Percentiles rank a stretch among this genome's conserved stretches.
Evolutionary conservation across 2,888 invertebrate genomes (phyloP).

Genomic region (Tiliacea aurago): DNA sequence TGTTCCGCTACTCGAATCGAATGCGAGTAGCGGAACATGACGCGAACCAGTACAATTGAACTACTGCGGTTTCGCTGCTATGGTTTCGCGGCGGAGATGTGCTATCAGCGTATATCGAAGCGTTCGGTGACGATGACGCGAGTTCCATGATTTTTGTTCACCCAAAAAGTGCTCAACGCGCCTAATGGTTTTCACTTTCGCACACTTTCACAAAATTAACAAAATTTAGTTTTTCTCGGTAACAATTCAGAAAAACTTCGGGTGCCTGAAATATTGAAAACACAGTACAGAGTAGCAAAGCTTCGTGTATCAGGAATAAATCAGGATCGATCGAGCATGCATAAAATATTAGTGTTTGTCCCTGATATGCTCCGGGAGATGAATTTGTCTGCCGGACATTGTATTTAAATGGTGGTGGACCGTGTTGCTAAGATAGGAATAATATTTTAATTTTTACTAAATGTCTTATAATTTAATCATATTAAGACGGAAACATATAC

Average conservation of each 20-base stretch:
- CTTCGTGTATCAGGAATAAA: conserved; percentile 54
- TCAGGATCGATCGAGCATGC: conserved; percentile 63
- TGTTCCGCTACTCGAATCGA: no score
- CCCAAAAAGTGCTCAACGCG: no score
- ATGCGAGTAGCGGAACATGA: no score
- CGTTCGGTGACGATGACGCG: no score
- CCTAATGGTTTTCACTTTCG: no score
- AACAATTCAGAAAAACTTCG: background rate
- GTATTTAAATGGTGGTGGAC: conserved; percentile 25
- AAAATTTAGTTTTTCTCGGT: background rate
- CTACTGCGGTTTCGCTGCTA: no score
- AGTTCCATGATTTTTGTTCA: no score
- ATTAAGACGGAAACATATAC: no score
- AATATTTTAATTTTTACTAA: background rate
- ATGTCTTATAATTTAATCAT: background rate
- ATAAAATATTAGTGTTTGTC: conserved; percentile 72
- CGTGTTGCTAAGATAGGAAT: conserved; percentile 11
- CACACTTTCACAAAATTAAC: no score
- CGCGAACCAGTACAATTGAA: no score
- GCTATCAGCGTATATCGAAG: no score
- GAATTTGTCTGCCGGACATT: conserved; percentile 57
- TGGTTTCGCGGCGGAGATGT: no score
- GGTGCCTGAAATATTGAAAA: conserved; percentile 27
- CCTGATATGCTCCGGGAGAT: conserved; percentile 65
- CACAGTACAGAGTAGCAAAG: conserved; percentile 35